Conservation (phyloP, 2,113 vertebrate genomes). For the Pelodiscus sinensis region DNA sequence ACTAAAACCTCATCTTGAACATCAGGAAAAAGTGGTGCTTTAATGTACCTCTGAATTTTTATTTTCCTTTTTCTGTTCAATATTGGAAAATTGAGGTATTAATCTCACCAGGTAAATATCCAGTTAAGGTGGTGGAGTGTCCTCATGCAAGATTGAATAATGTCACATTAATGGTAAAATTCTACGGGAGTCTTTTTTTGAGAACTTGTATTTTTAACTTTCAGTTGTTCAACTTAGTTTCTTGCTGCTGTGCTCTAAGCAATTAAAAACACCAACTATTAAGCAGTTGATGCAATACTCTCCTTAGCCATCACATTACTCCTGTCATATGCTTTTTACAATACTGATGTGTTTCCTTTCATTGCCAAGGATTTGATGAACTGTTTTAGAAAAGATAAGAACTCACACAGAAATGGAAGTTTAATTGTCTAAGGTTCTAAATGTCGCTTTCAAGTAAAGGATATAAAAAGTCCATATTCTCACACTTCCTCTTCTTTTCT, state of each 20-base stretch:
- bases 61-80: background rate
- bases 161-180: background rate
- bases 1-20: background rate
- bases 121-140: background rate
- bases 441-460: background rate
- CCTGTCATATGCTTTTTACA: background rate
- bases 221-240: background rate
- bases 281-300: background rate
- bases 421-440: background rate
- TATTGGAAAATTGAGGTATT: background rate
- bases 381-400: background rate
- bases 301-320: background rate
- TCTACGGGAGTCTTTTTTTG: background rate
- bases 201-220: background rate
- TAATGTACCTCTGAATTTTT: background rate
- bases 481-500: background rate
- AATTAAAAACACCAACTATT: background rate
- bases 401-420: background rate
- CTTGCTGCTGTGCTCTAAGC: background rate
- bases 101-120: background rate
- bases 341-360: background rate
- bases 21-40: background rate
- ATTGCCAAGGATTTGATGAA: background rate
- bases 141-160: background rate
- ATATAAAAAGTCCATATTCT: background rate